These are phyloP conservation scores for Pandion haliaetus DNA, from an alignment of 2,113 vertebrate genomes.

Conservation along the genomic window DNA sequence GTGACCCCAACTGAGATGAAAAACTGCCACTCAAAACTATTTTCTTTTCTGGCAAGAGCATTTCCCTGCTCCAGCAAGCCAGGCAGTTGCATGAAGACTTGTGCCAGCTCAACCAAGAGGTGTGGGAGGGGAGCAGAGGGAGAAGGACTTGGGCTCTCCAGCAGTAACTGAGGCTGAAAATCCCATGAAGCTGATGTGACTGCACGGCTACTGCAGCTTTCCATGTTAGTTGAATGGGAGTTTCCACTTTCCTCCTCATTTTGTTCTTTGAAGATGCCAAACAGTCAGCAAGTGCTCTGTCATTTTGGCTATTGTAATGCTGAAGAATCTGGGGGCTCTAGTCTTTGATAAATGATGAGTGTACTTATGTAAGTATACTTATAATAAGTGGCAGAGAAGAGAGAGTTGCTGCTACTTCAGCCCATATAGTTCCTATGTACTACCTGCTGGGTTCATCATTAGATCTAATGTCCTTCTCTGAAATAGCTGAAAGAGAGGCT, in stretches of 20 bases:
- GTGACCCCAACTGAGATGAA: not conserved
- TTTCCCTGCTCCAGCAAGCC: not conserved
- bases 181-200: fast-evolving
- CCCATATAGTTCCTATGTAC: not conserved
- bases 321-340: not conserved
- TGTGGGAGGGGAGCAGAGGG: not conserved
- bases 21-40: not conserved
- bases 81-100: not conserved
- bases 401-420: not conserved
- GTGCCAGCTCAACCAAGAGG: not conserved
- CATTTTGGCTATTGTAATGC: not conserved
- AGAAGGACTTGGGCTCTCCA: not conserved
- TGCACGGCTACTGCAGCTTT: not conserved
- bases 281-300: not conserved
- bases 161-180: not conserved
- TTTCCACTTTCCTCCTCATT: not conserved
- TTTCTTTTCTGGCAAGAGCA: not conserved
- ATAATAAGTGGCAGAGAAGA: not conserved
- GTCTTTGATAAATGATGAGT: not conserved
- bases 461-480: not conserved
- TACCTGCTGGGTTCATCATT: not conserved
- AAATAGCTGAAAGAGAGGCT: not conserved
- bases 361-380: not conserved
- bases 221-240: not conserved
- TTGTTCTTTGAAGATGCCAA: not conserved